Evolutionary conservation across 2,888 invertebrate species (phyloP).

Genomic region (Thalpophila matura): DNA sequence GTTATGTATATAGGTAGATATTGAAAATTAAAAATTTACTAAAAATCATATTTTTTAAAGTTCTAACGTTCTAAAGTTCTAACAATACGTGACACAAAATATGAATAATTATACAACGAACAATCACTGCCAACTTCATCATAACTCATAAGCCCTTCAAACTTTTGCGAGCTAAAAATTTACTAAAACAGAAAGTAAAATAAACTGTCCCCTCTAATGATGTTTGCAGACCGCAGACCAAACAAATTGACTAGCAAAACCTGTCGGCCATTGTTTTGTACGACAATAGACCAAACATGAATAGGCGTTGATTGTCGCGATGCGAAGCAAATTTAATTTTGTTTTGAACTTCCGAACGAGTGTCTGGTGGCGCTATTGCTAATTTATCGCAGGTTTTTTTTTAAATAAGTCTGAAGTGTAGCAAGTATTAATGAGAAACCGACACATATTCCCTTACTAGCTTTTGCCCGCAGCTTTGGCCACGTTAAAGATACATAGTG

Average conservation of each 20-base stretch:
- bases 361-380: slow-evolving; percentile 18
- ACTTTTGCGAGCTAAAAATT: slow-evolving; percentile 25
- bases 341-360: slow-evolving; percentile 51
- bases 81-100: too few species aligned
- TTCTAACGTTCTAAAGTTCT: too few species aligned
- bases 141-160: not conserved
- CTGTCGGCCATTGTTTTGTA: slow-evolving; percentile 64
- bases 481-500: too few species aligned
- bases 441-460: too few species aligned
- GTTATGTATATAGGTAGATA: too few species aligned
- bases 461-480: too few species aligned
- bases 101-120: not conserved
- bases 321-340: slow-evolving; percentile 66
- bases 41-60: too few species aligned
- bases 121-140: not conserved
- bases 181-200: slow-evolving; percentile 42
- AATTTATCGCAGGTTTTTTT: slow-evolving; percentile 26
- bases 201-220: slow-evolving; percentile 60
- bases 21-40: too few species aligned
- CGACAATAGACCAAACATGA: slow-evolving; percentile 68
- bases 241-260: slow-evolving; percentile 70
- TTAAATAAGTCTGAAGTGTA: too few species aligned
- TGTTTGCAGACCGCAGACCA: slow-evolving; percentile 62
- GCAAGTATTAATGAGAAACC: too few species aligned
- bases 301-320: slow-evolving; percentile 71